Evolutionary conservation across 2,888 invertebrate species (phyloP).

Genomic region (Theretra japonica): DNA sequence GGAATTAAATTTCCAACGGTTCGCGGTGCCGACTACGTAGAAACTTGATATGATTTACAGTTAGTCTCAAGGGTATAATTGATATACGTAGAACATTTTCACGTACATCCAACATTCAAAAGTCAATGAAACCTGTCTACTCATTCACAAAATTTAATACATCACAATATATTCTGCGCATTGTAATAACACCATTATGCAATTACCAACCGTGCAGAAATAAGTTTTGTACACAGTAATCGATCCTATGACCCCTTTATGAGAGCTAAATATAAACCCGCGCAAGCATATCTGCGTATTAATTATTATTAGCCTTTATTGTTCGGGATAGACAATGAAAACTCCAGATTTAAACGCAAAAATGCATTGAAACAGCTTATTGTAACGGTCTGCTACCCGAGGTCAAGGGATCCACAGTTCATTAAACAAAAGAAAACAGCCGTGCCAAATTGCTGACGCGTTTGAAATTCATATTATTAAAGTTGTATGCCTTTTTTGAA

Average conservation of each 20-base stretch:
- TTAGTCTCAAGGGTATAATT: constrained; percentile 14
- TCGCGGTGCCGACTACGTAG: constrained; percentile 4
- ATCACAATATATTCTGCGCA: not conserved
- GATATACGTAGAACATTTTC: not conserved
- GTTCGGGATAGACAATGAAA: constrained; percentile 15
- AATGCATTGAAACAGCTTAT: constrained; percentile 9
- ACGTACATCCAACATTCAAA: not conserved
- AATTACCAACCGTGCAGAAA: constrained; percentile 20
- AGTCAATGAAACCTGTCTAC: not conserved
- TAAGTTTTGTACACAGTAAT: constrained; percentile 22
- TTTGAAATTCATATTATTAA: constrained; percentile 24
- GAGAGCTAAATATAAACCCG: constrained; percentile 20
- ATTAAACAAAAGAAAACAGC: constrained; percentile 26
- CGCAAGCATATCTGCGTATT: constrained; percentile 18
- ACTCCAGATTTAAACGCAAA: not conserved
- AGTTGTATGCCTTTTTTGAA: constrained; percentile 10
- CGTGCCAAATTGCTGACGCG: constrained; percentile 13
- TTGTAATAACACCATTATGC: not conserved
- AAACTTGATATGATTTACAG: constrained; percentile 16
- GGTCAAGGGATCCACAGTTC: constrained; percentile 17
- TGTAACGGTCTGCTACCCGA: constrained; percentile 1
- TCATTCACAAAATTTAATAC: not conserved
- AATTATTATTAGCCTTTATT: constrained; percentile 18
- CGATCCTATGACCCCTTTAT: constrained; percentile 25
- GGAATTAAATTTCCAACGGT: constrained; percentile 16